Evolutionary conservation across 2,888 invertebrate species (phyloP).

Genomic region (Xestia ashworthii): DNA sequence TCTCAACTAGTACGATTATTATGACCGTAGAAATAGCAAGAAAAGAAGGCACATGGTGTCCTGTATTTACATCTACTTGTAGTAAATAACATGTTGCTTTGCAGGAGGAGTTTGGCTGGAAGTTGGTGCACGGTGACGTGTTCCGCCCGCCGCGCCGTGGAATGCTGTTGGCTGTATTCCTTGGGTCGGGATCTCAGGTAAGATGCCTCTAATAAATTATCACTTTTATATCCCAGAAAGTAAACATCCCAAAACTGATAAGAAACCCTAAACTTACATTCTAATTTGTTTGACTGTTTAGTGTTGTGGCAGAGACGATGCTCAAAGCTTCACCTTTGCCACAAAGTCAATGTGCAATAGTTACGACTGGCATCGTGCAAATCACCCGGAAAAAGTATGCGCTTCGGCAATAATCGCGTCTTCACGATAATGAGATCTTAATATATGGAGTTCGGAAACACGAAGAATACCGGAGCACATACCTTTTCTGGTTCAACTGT

Average conservation of each 20-base stretch:
- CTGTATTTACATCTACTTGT: background rate
- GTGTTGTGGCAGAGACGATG: background rate
- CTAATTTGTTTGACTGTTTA: background rate
- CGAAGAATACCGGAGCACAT: background rate
- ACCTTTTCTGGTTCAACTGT: background rate
- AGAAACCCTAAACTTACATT: background rate
- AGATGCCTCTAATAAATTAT: background rate
- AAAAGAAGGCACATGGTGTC: too few relatives aligned
- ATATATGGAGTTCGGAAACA: background rate
- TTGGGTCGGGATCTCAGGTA: constrained; percentile 99
- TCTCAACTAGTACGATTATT: background rate
- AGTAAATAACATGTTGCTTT: constrained; percentile 19
- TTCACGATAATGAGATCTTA: background rate
- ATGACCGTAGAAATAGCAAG: background rate
- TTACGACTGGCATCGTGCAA: background rate
- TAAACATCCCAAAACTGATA: background rate
- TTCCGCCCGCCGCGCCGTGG: constrained; percentile 99
- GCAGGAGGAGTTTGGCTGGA: constrained; percentile 99
- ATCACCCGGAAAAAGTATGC: background rate
- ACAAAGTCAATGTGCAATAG: background rate
- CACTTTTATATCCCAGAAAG: background rate
- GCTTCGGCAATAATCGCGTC: background rate
- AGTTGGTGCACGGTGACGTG: constrained; percentile 99
- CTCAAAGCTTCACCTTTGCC: background rate
- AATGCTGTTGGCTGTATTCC: constrained; percentile 98